These are phyloP conservation scores for Proteles cristata DNA, from an alignment of 2,113 vertebrate genomes.

Conservation along the genomic window DNA sequence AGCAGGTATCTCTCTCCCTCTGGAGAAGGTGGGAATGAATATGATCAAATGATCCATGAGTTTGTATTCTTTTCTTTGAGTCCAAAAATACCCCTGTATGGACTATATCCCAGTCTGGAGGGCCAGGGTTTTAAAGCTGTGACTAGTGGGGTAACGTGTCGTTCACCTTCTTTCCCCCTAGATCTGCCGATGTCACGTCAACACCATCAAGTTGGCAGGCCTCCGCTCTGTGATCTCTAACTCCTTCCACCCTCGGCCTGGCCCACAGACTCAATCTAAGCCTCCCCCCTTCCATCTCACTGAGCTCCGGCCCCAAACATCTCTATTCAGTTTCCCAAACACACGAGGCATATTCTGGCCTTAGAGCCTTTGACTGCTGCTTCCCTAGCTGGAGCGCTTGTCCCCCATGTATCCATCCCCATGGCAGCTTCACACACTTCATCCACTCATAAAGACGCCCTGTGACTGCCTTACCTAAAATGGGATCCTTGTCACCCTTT, in stretches of 20 bases:
- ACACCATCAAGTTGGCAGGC: accelerated
- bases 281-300: neutral
- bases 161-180: neutral
- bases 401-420: neutral
- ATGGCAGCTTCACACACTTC: neutral
- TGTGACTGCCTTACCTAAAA: neutral
- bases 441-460: neutral
- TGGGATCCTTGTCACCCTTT: accelerated
- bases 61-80: neutral
- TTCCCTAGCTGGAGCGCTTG: neutral
- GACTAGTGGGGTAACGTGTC: too few species aligned
- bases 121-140: neutral
- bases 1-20: neutral
- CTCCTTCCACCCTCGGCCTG: neutral
- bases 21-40: neutral
- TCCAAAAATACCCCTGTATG: neutral
- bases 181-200: accelerated
- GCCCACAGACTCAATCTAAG: neutral
- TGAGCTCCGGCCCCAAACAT: accelerated
- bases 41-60: neutral
- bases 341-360: accelerated
- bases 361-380: neutral
- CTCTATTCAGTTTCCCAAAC: neutral
- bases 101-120: neutral
- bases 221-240: neutral